Base-by-base conservation (phyloP, 2,797 vertebrate species). In the Bucorvus abyssinicus region DNA sequence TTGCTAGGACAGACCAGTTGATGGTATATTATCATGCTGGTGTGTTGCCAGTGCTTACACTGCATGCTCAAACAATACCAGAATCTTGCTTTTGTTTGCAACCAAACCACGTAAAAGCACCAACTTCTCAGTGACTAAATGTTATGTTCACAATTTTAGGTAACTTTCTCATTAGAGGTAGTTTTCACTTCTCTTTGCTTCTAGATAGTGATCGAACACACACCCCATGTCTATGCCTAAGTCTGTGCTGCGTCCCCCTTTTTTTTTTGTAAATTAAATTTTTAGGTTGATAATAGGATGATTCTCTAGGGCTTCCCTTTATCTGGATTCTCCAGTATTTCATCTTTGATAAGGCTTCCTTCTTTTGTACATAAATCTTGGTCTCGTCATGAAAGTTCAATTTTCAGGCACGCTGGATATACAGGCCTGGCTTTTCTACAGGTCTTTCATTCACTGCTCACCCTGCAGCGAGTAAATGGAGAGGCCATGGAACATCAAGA, bases 21-120 rank as follows among this genome's bases (percentile, higher is more conserved):
- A 47, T 3, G 6, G 4, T 14, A 3, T 8, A 11, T 23, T 40
- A 27, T 22, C 7, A 7, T 0, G 1, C 11, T 36, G 24, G 2
- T 69, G 18, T 1, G 0, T 45, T 80, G 34, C 3, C 14, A 16
- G 19, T 32, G 4, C 11, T 50, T 73, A 55, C 13, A 5, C 10
- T n/a, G 10, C 12, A n/a, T 24, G 17, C 9, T 67, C 15, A 75
- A 19, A 8, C 4, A 55, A 23, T 1, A n/a, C 4, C 30, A 80
- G 70, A 69, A 69, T 10, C 10, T 45, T 57, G 4, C 2, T 87
- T 80, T 56, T 45, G 4, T 22, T 82, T 73, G 32, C 32, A 61
- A 32, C 6, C 14, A 64, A 55, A 70, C 4, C 30, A 20, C 45
- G 19, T 56, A 49, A 64, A n/a, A 68, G 5, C 17, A 38, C 2